Conservation (phyloP, 2,797 vertebrate species). For the Naso thynnoides region DNA sequence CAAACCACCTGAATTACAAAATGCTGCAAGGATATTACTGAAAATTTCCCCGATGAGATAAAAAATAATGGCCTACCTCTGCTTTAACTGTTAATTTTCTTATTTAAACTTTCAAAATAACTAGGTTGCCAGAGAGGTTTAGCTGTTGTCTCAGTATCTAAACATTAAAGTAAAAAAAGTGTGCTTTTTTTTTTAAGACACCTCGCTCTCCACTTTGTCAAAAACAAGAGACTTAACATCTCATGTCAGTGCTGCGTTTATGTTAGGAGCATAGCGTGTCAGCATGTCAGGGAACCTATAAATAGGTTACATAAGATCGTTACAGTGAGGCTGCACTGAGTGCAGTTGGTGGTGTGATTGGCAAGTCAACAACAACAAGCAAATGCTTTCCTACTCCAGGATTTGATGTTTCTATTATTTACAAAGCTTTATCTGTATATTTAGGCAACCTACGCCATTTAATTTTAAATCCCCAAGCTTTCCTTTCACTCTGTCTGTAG, state of each 20-base stretch:
- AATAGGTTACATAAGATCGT: slow-evolving; percentile 48
- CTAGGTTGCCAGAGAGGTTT: background rate
- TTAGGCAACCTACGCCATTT: slow-evolving; percentile 1
- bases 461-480: background rate
- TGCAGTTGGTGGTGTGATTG: slow-evolving; percentile 50
- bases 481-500: background rate
- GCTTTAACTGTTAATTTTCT: background rate
- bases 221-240: background rate
- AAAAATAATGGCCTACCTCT: too few species aligned
- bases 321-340: background rate
- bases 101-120: background rate
- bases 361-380: slow-evolving; percentile 5
- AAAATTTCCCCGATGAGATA: too few species aligned
- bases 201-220: background rate
- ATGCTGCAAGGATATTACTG: too few species aligned
- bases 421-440: slow-evolving; percentile 16
- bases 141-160: background rate
- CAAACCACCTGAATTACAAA: too few species aligned
- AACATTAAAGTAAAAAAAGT: background rate
- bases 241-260: slow-evolving; percentile 20
- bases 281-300: slow-evolving; percentile 39
- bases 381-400: background rate
- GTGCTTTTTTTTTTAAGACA: slow-evolving; percentile 4
- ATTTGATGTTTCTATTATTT: slow-evolving; percentile 36
- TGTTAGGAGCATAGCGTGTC: slow-evolving; percentile 7